Conservation (phyloP, 2,113 vertebrate genomes). For the Muscicapa adusta region DNA sequence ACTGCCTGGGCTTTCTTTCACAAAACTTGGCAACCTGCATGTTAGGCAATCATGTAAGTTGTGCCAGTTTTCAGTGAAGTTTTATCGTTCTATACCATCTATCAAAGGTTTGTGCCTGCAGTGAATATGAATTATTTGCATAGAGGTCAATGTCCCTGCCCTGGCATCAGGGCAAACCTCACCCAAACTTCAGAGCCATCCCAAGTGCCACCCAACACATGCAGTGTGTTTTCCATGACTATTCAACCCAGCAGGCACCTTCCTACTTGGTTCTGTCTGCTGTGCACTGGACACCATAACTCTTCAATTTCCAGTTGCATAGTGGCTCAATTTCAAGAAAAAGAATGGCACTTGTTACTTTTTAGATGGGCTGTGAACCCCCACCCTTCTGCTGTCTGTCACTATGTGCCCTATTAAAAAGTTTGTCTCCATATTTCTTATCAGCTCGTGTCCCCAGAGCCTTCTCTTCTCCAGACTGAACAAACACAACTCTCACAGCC, state of each 20-base stretch:
- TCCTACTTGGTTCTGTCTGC: background rate
- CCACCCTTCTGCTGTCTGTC: background rate
- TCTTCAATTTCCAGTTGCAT: background rate
- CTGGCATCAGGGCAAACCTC: background rate
- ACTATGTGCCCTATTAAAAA: background rate
- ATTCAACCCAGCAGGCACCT: background rate
- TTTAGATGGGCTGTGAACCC: background rate
- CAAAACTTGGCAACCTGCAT: background rate
- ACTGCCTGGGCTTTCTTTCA: background rate
- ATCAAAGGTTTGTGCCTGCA: background rate
- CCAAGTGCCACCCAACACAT: background rate
- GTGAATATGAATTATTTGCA: background rate
- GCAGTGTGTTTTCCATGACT: background rate
- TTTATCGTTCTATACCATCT: accelerated
- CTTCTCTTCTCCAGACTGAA: background rate
- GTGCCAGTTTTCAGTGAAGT: background rate
- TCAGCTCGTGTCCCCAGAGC: background rate
- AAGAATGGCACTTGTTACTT: background rate
- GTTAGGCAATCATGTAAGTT: background rate
- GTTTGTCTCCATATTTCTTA: background rate
- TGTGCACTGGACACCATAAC: background rate
- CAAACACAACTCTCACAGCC: background rate
- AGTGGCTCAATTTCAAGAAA: background rate
- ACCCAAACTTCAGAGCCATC: background rate
- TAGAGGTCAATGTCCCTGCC: background rate